A percentile compares a stretch with the other conserved stretches of the same genome.
These are phyloP conservation scores for Nipponacmea schrenckii DNA, from an alignment of 2,888 invertebrate genomes.

Conservation along the genomic window DNA sequence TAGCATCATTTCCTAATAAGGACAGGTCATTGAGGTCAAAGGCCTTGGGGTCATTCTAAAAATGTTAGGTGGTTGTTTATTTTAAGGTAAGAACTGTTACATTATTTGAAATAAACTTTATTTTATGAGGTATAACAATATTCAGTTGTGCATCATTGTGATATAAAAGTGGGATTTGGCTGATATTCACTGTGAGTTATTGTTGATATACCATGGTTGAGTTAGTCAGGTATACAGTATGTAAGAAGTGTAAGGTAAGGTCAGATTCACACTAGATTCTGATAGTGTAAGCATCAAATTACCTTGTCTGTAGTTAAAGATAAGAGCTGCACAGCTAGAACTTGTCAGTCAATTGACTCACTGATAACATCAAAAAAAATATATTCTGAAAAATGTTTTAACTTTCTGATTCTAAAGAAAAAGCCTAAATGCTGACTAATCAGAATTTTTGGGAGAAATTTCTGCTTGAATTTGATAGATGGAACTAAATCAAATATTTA, in stretches of 20 bases:
- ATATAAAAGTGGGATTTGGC: background rate
- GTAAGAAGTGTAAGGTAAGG: background rate
- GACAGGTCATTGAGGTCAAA: background rate
- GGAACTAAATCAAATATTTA: too few relatives aligned
- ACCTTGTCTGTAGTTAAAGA: background rate
- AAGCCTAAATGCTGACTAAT: too few relatives aligned
- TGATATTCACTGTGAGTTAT: background rate
- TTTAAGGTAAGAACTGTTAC: background rate
- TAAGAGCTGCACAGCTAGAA: background rate
- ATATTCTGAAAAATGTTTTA: too few relatives aligned
- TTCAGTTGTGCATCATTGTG: background rate
- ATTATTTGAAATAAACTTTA: background rate
- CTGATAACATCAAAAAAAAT: too few relatives aligned
- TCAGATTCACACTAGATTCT: background rate
- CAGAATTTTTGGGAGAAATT: too few relatives aligned
- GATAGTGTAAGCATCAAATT: background rate
- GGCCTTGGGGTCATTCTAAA: background rate
- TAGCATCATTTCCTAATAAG: background rate
- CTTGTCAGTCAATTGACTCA: too few relatives aligned
- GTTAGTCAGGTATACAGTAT: background rate
- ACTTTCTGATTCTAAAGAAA: too few relatives aligned
- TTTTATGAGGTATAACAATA: background rate
- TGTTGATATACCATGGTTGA: background rate
- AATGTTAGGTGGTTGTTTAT: slow-evolving; percentile 4
- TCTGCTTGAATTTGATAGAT: too few relatives aligned